A percentile compares a stretch with the other conserved stretches of the same genome.
Evolutionary conservation across 2,797 vertebrate genomes (phyloP).

Genomic region (Arvicola amphibius): DNA sequence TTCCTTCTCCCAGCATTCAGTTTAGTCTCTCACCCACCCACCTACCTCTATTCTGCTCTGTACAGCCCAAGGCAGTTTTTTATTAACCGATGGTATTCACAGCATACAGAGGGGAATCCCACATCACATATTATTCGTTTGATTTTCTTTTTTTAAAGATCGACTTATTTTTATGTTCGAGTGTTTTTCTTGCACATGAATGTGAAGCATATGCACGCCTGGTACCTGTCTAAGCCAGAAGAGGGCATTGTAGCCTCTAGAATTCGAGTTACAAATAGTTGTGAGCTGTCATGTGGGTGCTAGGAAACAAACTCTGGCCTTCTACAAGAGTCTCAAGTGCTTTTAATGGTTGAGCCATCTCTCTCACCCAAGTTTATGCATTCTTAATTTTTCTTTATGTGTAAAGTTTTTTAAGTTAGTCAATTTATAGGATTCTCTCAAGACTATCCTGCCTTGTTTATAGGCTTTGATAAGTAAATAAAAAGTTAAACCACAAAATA

Average conservation of each 20-base stretch:
- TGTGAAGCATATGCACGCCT: background rate
- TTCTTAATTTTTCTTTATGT: background rate
- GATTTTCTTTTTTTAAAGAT: background rate
- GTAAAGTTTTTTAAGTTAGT: background rate
- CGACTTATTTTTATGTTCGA: background rate
- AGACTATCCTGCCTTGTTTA: background rate
- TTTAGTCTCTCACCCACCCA: too few relatives aligned
- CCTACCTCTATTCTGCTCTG: too few relatives aligned
- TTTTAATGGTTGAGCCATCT: background rate
- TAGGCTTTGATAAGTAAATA: conserved; percentile 31
- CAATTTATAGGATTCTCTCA: conserved; percentile 20
- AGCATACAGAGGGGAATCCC: too few relatives aligned
- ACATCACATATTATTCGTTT: background rate
- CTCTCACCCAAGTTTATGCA: background rate
- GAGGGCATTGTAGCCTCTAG: background rate
- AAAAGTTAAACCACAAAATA: background rate
- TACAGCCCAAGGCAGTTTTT: too few relatives aligned
- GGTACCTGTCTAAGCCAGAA: background rate
- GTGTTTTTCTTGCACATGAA: background rate
- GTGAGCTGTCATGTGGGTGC: background rate
- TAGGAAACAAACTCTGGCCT: background rate
- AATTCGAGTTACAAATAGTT: background rate
- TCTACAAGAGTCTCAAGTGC: background rate
- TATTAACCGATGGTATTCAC: too few relatives aligned
- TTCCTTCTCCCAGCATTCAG: too few relatives aligned